Base-by-base conservation (phyloP, 2,113 vertebrate genomes). In the Edolisoma coerulescens region DNA sequence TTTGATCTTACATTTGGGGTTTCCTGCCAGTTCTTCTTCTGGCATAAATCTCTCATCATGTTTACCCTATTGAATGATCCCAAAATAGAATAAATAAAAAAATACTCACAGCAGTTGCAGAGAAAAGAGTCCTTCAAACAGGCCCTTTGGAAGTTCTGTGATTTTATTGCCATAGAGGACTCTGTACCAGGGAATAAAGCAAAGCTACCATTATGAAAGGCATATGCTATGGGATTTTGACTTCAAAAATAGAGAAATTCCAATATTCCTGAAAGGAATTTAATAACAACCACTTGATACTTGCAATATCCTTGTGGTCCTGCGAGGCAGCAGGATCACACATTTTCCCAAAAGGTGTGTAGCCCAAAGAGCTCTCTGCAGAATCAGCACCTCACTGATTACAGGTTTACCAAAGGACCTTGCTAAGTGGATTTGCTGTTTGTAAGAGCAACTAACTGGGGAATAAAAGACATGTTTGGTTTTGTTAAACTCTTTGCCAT, bases 101-200 rank as follows among this genome's bases (percentile, higher is more conserved):
- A 90, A 94, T 98, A 99, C 99, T 99, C 97, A 99, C 99, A 99
- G 97, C 54, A 99, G 97, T 94, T 99, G 99, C 79, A 99, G 97
- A 89, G 99, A 99, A 97, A 99, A 99, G 7, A 99, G 98, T 94
- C 99, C 99, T 97, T 99, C 99, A 90, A 99, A 99, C 9, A 99
- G 97, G 52, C 98, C 98, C 97, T 99, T 99, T 59, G 99, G 99
- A 94, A 99, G 99, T 97, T 99, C 99, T 15, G 99, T 99, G 94
- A 99, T 99, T 98, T 99, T 99, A 97, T 99, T 99, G 89, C 99
- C 99, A 90, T 99, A 99, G 30, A 99, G 98, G 47, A 99, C 99
- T 63, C 99, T 99, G 97, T 45, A 95, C 71, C 89, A 93, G 78
- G 86, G 94, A 88, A 93, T 18, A 92, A 90, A 68, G 22, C 35